Base-by-base conservation (phyloP, 2,113 vertebrate species). In the Nesogale talazaci region DNA sequence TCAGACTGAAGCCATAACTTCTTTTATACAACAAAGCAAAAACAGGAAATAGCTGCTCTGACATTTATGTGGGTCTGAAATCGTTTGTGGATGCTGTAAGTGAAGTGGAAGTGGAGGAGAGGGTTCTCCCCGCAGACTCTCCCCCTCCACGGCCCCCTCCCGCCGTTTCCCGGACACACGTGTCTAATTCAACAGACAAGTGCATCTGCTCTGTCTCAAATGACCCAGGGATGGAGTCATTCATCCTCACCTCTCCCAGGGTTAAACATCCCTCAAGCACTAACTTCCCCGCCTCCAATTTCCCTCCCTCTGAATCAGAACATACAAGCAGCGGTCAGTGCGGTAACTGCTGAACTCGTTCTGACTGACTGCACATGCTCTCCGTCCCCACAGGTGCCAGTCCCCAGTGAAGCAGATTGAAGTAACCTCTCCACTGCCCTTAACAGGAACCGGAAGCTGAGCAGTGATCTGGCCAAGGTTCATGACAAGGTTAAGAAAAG, bases 21-120 rank as follows among this genome's bases (percentile, higher is more conserved):
- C 31, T 84, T 72, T 56, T 61, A 91, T 14, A 89, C 38, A 80
- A 87, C 61, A 72, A 89, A 87, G 59, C 42, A 59, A 76, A 83
- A 12, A 25, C 1, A 61, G 88, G 78, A 72, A 75, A 31, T 42
- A 40, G 75, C 31, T 36, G 52, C 27, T 83, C 22, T 91, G 81
- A 65, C 82, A 72, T 74, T 72, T 52, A 83, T 78, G 69, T 63
- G 52, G 19, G 38, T 81, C 72, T 46, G 59, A 83, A 65, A 75
- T 14, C 36, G 59, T 15, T 85, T 80, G 17, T 81, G 86, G 38
- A 82, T 83, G 74, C 11, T 72, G 31, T 88, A 31, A 94, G 10
- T 78, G 52, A 94, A 38, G 40, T 7, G 46, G 19, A 63, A 63
- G 82, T 34, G 65, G 27, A 14, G 15, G 67, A 84, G 34, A 74